Evolutionary conservation across 2,888 invertebrate species (phyloP).

Genomic region (Leptothorax acervorum): DNA sequence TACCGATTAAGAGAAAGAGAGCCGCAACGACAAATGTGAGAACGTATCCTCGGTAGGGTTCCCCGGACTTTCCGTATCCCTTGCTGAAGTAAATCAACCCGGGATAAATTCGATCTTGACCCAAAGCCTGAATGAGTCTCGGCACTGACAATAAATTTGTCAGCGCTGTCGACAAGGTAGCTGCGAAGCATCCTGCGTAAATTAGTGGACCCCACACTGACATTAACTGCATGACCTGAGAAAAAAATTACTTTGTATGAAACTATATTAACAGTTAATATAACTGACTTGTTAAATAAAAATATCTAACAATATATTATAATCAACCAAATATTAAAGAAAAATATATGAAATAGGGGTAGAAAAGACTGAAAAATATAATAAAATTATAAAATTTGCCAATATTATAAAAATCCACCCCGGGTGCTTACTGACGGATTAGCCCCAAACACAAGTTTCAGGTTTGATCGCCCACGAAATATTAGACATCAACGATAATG

Average conservation of each 20-base stretch:
- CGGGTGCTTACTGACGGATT: too few species aligned
- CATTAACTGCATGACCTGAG: conserved; percentile 94
- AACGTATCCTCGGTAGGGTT: conserved; percentile 96
- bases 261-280: not conserved
- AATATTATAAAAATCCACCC: too few species aligned
- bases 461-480: too few species aligned
- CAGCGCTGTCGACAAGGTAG: conserved; percentile 97
- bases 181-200: conserved; percentile 98
- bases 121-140: conserved; percentile 94
- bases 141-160: conserved; percentile 98
- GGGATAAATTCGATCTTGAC: conserved; percentile 97
- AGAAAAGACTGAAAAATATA: too few species aligned
- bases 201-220: conserved; percentile 96
- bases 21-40: conserved; percentile 95
- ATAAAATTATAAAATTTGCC: too few species aligned
- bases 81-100: conserved; percentile 97
- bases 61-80: conserved; percentile 93
- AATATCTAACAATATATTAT: not conserved
- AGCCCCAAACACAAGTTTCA: too few species aligned
- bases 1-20: conserved; percentile 95
- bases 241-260: conserved; percentile 37
- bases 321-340: too few species aligned
- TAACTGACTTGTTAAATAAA: not conserved
- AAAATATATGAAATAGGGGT: too few species aligned
- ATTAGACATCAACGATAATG: too few species aligned